Evolutionary conservation across 1,140 invertebrate species (phyloP), one percentile per base, ranked within the genome.

Genomic region (Mesaphorura yosii): DNA sequence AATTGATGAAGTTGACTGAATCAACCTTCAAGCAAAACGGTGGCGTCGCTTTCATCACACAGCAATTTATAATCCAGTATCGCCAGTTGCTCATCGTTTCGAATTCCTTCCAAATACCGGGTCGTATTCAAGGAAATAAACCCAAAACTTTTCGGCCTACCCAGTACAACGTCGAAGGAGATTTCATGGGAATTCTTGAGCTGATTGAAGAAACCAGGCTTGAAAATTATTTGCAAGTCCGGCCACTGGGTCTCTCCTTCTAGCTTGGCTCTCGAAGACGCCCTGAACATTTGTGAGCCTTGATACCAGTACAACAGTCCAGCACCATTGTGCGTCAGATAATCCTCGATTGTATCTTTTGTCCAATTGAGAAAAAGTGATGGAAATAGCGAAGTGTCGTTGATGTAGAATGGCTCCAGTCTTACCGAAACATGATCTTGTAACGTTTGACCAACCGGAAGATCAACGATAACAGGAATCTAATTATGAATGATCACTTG

Each of bases 361-460:
- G 14, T 14, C 23, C 12, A 27, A 14, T 12, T 25, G 22, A 20
- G 7, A 7, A 46, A 27, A 25, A 6, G 4, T 22, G 7, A 46
- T 7, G 44, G 31, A 34, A 34, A 34, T n/a, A 34, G 31, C n/a
- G 31, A 34, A 34, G 10, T 25, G 23, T 20, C 10, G 7, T 46
- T 17, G 12, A 25, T 4, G 23, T 14, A 10, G 17, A 46, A 46
- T 10, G 17, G 25, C 10, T 10, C 7, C 14, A 46, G 25, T 6
- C 14, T 26, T 5, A 27, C 23, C 22, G 44, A 5, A 7, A 27
- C 4, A 25, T 46, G 44, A 14, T 56, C 54, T 28, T 42, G 48
- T 17, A 56, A 17, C 49, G 70, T 70, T 7, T 64, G 52, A 0
- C 71, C 71, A 10, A 72, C 71, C 0, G 70, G 69, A n/a, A 71